Evolutionary conservation across 2,797 vertebrate species (phyloP), one percentile per base, ranked within the genome.

Genomic region (Acestrorhynchus altus): DNA sequence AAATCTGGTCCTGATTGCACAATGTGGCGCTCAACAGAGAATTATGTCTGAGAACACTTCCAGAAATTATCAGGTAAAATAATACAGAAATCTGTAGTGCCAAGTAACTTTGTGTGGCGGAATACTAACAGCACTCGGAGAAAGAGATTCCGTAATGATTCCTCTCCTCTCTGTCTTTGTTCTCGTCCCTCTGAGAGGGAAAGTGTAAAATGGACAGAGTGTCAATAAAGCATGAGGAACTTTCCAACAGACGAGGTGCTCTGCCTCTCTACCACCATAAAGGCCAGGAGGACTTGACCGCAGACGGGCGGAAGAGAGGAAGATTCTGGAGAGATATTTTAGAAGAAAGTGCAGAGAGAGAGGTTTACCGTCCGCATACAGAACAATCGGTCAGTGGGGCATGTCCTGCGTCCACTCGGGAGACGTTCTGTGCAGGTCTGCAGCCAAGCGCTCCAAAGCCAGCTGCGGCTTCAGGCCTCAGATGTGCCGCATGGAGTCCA

Each of bases 301-400:
- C 28, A 57, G 42, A 56, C 4, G 18, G 74, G 54, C 42, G 71
- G 49, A 11, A 40, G 22, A 79, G 63, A 61, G 71, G 16, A 40
- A 0, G 16, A 12, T 24, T 20, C 35, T n/a, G 28, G 51, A 56
- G 65, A 57, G 39, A 61, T 44, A 26, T 13, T 69, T 26, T 31
- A 59, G 46, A 78, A 72, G 59, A 81, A 31, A 63, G 77, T 63
- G 26, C 61, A 46, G 76, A 76, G 78, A 79, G 74, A 80, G 83
- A 86, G 82, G 84, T 83, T 83, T 76, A 84, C 79, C 74, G 79
- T 72, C 24, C 47, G 20, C 54, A 44, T 26, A 46, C 15, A 72
- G 56, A 44, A 35, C 11, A 28, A 59, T n/a, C n/a, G n/a, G 47
- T 46, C 70, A 59, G 16, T 72, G 44, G 42, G 13, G 15, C 31